Evolutionary conservation across 2,797 vertebrate species (phyloP), one percentile per base, ranked within the genome.

Genomic region (Gymnoscopelus microlampas): DNA sequence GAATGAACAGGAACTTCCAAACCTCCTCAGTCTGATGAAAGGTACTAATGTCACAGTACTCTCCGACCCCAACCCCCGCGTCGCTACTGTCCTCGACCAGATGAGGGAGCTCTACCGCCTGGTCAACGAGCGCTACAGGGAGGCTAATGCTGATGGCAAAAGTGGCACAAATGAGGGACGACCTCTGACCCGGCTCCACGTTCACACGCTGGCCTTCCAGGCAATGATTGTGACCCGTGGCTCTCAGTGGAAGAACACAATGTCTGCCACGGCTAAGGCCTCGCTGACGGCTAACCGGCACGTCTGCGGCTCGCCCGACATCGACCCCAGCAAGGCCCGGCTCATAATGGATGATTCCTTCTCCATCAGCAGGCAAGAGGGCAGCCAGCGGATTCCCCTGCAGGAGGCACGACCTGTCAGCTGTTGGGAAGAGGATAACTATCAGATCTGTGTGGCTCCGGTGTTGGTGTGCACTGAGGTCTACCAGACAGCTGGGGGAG

Each of bases 311-410:
- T 96, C 95, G 0, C 60, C 93, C 0, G 84, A 94, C 85, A 95
- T 96, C 66, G 93, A 96, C 83, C 90, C 92, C 66, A 93, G 78
- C 80, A 96, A 96, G 82, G 95, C 95, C 0, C 90, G 94, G 67
- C 92, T 96, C 73, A 94, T 96, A 72, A 94, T 96, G 95, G 95
- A 96, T 0, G 95, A 96, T 71, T 96, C 95, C 0, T 96, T 96
- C 90, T 93, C 95, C 0, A 53, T 95, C 0, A 96, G 95, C 85
- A 88, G 91, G 9, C 88, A 56, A 56, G 90, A 93, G 60, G 95
- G 95, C 61, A 96, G 95, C 85, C 92, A 91, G 81, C 90, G 94
- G 5, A 95, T 96, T 72, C 90, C 90, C 2, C 87, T 96, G 49
- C 84, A 90, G 85, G 93, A 95, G 83, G 91, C 77, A 15, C 81